A percentile compares a stretch with the other conserved stretches of the same genome.
phyloP scores from a whole-genome alignment of 2,888 invertebrate genomes.

The Hirtodrosophila confusa region DNA sequence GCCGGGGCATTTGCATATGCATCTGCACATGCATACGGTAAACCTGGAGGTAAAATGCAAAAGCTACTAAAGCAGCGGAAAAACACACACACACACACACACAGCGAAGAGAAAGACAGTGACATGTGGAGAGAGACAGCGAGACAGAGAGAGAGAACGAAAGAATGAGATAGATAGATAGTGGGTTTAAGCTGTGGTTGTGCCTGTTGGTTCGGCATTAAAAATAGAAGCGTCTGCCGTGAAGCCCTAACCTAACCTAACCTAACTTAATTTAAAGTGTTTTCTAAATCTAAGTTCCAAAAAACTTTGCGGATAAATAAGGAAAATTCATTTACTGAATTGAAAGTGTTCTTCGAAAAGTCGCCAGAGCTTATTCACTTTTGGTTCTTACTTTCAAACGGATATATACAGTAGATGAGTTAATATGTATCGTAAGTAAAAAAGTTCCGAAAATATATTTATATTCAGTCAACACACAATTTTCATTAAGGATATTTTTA shows the following conservation, averaged over 20 bases:
- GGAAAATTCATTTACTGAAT: too few species aligned
- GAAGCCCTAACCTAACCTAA: too few species aligned
- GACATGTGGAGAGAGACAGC: constrained; percentile 4
- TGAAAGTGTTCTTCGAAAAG: too few species aligned
- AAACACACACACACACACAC: constrained; percentile 15
- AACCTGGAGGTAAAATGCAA: constrained; percentile 68
- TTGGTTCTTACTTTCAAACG: too few species aligned
- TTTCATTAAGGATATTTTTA: too few species aligned
- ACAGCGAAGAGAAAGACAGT: neutral
- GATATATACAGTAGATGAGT: too few species aligned
- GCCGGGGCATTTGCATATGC: constrained; percentile 75
- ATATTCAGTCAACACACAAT: too few species aligned
- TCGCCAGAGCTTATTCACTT: too few species aligned
- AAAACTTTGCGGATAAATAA: too few species aligned
- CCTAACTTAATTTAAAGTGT: constrained; percentile 1
- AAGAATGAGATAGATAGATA: neutral
- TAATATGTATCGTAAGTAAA: too few species aligned
- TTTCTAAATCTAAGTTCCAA: too few species aligned
- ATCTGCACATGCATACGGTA: constrained; percentile 44
- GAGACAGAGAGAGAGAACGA: neutral
- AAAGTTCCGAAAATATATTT: too few species aligned
- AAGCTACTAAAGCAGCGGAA: constrained; percentile 39
- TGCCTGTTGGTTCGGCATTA: constrained; percentile 25
- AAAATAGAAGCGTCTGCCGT: constrained; percentile 15
- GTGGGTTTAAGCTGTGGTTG: neutral